Evolutionary conservation across 2,888 invertebrate species (phyloP), one percentile per base, ranked within the genome.

Genomic region (Chorisops tibialis): DNA sequence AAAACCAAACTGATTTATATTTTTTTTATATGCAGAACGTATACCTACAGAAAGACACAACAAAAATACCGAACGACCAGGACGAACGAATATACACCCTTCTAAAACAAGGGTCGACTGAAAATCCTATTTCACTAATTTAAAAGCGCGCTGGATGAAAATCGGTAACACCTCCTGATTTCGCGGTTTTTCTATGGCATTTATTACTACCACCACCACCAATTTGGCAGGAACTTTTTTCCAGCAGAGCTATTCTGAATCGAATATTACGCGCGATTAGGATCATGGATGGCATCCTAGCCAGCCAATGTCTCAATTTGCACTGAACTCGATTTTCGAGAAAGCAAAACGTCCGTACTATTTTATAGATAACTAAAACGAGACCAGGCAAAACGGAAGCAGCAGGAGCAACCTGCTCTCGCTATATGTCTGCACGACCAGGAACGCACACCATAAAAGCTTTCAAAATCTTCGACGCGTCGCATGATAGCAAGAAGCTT

Each of bases 301-400:
- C 56, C 22, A 47, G 50, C 38, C 64, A 58, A 59, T 51, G 61
- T 64, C 61, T 64, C 61, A 51, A 35, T 61, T 61, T 61, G 64
- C 52, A 64, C 64, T 64, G 61, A 61, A 64, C 61, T 61, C 37
- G 35, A 58, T 50, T 61, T 64, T 61, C 35, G 24, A 41, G 12
- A 14, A 18, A 41, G 12, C 5, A 41, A 41, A 30, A 30, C 9
- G 30, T 30, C 5, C 30, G 9, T 30, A 30, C 30, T 5, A 7
- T 30, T 30, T 30, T 30, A 30, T 30, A 9, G 30, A 5, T 30
- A 30, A 30, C 30, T 30, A 30, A 5, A 30, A 30, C 9, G 30
- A 30, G 9, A 30, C 30, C 30, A 7, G 30, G 30, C 30, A 7
- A n/a, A 24, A 43, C 56, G 14, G 14, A 30, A 56, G 12, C 39